Base-by-base conservation (phyloP, 1,140 invertebrate species). In the Philotrypesis tridentata region DNA sequence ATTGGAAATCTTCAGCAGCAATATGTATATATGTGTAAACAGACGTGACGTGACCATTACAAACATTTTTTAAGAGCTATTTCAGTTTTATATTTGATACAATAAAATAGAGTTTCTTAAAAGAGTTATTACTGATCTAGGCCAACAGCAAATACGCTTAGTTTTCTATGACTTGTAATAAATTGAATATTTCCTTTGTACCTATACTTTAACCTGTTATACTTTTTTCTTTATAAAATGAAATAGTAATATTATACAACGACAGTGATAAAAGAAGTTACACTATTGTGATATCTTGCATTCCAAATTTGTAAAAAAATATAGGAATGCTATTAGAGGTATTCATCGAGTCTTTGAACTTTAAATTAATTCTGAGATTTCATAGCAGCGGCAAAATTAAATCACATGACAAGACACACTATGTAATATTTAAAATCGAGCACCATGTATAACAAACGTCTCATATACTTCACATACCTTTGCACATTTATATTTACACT, bases 1-100 rank as follows among this genome's bases (percentile, higher is more conserved):
- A 31, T 40, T 33, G 9, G 48, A 43, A 29, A 78, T 60, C 73
- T 68, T 82, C 31, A 84, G 55, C 40, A 31, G n/a, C 31, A 80
- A 74, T 70, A 74, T 70, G 84, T 87, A 85, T 85, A 87, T 85
- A 87, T 87, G 87, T 86, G 82, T 85, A 87, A 86, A 86, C 68
- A 76, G 43, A 48, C 29, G 25, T 79, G 48, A 40, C 48, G 74
- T 86, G 48, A 84, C 37, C 68, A 75, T 78, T 76, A 70, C 37
- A 82, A 70, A 73, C 29, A 71, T 68, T 75, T 74, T 76, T 71
- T 70, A 63, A 71, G 60, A 78, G 55, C 12, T 31, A 33, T 78
- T 82, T 82, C 60, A 73, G 29, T 83, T 80, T 85, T 84, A 81
- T 84, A 84, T 85, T 84, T 84, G 67, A 83, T 83, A 85, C 79